Evolutionary conservation across 2,113 vertebrate genomes (phyloP).

Genomic region (Cyprinodon tularosa): DNA sequence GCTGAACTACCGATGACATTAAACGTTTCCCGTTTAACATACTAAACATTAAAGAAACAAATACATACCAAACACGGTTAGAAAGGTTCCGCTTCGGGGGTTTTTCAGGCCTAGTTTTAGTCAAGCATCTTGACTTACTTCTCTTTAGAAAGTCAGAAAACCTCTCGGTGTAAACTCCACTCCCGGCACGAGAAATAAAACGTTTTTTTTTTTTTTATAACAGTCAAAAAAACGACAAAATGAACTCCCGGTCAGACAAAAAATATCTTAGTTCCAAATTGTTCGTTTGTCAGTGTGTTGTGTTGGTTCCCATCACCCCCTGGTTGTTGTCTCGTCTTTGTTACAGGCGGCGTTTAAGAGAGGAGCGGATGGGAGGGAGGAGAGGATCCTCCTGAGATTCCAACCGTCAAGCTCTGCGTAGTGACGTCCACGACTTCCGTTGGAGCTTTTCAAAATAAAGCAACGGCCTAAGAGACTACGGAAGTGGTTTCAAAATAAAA

Average conservation of each 20-base stretch:
- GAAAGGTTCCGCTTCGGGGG: not conserved
- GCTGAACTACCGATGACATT: not conserved
- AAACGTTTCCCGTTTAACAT: not conserved
- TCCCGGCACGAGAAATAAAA: not conserved
- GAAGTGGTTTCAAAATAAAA: not conserved
- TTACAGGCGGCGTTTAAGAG: slow-evolving; percentile 46
- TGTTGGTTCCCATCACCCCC: slow-evolving; percentile 44
- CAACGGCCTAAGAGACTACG: not conserved
- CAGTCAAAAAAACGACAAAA: not conserved
- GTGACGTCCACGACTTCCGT: not conserved
- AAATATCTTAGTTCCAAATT: slow-evolving; percentile 7
- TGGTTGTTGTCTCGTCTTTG: slow-evolving; percentile 67
- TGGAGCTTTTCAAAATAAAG: slow-evolving; percentile 49
- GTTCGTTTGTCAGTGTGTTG: slow-evolving; percentile 32
- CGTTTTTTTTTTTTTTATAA: no score
- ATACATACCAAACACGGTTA: slow-evolving; percentile 52
- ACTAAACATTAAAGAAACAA: not conserved
- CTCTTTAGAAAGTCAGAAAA: slow-evolving; percentile 7
- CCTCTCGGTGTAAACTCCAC: not conserved
- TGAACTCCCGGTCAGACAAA: not conserved
- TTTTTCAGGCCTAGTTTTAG: slow-evolving; percentile 21
- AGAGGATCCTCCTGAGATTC: not conserved
- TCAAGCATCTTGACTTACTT: slow-evolving; percentile 12
- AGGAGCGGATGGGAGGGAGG: slow-evolving; percentile 13
- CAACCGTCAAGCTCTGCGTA: not conserved